Evolutionary conservation across 2,797 vertebrate genomes (phyloP).

Genomic region (Molossus alvarezi): DNA sequence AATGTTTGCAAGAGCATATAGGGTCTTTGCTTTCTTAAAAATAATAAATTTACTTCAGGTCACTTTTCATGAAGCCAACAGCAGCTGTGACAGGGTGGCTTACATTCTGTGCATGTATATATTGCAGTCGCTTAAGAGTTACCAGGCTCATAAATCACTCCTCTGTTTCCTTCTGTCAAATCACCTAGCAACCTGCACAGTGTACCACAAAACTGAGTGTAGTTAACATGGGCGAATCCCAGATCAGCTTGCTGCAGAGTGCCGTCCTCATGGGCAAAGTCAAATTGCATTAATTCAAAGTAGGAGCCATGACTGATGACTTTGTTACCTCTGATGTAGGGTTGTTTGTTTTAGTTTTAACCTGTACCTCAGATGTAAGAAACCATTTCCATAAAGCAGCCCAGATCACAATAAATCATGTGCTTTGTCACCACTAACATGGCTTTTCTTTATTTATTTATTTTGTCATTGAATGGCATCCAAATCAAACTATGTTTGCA

Average conservation of each 20-base stretch:
- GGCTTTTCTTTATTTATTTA: neutral
- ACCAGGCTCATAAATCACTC: conserved; percentile 78
- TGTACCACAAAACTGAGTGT: conserved; percentile 9
- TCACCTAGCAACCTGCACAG: conserved; percentile 81
- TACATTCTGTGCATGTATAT: conserved; percentile 65
- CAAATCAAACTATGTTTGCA: conserved; percentile 34
- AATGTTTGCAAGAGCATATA: conserved; percentile 42
- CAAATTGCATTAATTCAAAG: conserved; percentile 48
- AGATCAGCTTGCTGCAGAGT: conserved; percentile 37
- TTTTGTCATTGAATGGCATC: conserved; percentile 22
- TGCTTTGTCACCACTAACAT: neutral
- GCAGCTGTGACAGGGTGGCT: conserved; percentile 75
- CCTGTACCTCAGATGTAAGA: conserved; percentile 44
- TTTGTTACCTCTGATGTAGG: conserved; percentile 27
- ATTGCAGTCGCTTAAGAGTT: conserved; percentile 74
- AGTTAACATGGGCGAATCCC: conserved; percentile 61
- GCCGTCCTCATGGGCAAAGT: conserved; percentile 42
- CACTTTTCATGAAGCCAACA: conserved; percentile 66
- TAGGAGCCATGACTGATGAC: neutral
- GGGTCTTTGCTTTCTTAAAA: conserved; percentile 65
- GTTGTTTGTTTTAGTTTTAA: conserved; percentile 70
- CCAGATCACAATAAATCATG: neutral
- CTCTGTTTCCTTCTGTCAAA: conserved; percentile 78
- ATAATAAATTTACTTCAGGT: conserved; percentile 63
- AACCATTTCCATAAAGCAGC: conserved; percentile 10